phyloP scores from a whole-genome alignment of 2,797 vertebrate genomes.

The Kryptopterus vitreolus region DNA sequence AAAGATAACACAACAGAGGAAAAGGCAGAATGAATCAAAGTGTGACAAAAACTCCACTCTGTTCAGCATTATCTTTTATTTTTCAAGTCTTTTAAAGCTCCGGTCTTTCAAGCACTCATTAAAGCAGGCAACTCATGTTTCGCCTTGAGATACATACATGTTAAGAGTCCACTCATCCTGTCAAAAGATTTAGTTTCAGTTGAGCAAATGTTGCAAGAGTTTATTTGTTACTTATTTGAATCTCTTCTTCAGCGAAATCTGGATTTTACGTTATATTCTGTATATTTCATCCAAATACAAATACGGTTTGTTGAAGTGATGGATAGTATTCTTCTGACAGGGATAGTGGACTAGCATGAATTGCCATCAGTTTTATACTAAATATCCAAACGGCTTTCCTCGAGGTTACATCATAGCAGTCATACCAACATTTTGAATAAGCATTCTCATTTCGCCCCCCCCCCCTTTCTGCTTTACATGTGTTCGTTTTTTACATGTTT shows the following conservation, averaged over 20 bases:
- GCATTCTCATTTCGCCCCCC: slow-evolving; percentile 7
- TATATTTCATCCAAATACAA: background rate
- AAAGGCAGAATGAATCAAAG: slow-evolving; percentile 16
- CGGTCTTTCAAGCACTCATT: slow-evolving; percentile 64
- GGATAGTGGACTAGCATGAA: slow-evolving; percentile 59
- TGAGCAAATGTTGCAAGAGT: background rate
- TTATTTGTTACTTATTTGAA: background rate
- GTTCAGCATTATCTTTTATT: slow-evolving; percentile 72
- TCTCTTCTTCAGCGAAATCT: background rate
- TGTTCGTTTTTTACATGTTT: slow-evolving; percentile 49
- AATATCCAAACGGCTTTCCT: slow-evolving; percentile 50
- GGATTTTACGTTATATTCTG: background rate
- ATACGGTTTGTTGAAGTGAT: background rate
- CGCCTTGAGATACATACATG: slow-evolving; percentile 48
- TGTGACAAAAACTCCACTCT: slow-evolving; percentile 54
- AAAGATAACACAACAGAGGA: slow-evolving; percentile 21
- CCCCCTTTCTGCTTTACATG: slow-evolving; percentile 38
- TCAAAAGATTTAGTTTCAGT: slow-evolving; percentile 38
- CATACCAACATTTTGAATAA: slow-evolving; percentile 60
- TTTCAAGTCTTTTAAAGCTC: slow-evolving; percentile 61
- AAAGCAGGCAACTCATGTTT: slow-evolving; percentile 64
- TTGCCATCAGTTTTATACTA: slow-evolving; percentile 60
- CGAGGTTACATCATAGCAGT: slow-evolving; percentile 64
- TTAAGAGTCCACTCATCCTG: slow-evolving; percentile 56
- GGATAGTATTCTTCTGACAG: slow-evolving; percentile 47